Evolutionary conservation across 2,113 vertebrate species (phyloP), one percentile per base, ranked within the genome.

Genomic region (Hystrix brachyura): DNA sequence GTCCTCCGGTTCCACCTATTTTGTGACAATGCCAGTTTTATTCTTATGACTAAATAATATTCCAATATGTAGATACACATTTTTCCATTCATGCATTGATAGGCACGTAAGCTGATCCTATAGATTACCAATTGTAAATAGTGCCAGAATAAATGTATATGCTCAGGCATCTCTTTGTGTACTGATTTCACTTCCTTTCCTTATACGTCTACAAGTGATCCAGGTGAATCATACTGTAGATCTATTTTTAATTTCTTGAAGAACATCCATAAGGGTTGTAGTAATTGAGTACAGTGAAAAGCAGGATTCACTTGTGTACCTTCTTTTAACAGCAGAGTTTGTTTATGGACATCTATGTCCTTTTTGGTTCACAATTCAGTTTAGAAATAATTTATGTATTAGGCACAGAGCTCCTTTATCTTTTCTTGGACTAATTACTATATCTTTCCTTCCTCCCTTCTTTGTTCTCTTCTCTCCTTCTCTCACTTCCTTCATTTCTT

Each of bases 121-220:
- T 15, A 13, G 8, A 23, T 57, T 62, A 0, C 46, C 21, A 51
- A 18, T 7, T 27, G 32, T 18, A 29, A 82, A 27, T 25, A 48
- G 5, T 23, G 1, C 12, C 21, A 5, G 4, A 46, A n/a, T 51
- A 51, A 60, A 48, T 1, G 11, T 4, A 5, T 2, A 1, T 51
- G 21, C 38, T 46, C 21, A 6, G 48, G 7, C 12, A 12, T 67
- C 5, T n/a, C 21, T 27, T 14, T 23, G 12, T 15, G 6, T 5
- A 29, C 4, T n/a, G 64, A 46, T 48, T 82, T 21, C 19, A 32
- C 18, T 43, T 67, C 3, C 17, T 29, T 18, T 67, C 1, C 25
- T 80, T 81, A 21, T 81, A 21, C 12, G 10, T 53, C 25, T n/a
- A 27, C 5, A 82, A 60, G 12, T 43, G 57, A 23, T 12, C 7